A percentile compares a stretch with the other conserved stretches of the same genome.
Conservation (phyloP, 1,140 invertebrate species). For the Plutomurus gul region DNA sequence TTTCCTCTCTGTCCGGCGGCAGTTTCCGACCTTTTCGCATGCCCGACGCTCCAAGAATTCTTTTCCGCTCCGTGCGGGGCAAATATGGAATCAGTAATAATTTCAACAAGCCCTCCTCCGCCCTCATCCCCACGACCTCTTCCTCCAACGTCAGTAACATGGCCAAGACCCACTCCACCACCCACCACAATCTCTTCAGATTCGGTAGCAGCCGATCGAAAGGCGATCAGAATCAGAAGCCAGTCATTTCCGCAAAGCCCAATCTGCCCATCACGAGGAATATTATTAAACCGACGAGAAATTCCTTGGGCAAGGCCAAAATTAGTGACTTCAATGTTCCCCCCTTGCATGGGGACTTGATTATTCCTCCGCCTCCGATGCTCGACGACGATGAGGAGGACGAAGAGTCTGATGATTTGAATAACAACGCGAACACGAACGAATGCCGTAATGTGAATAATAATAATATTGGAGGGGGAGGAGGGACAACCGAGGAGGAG, state of each 20-base stretch:
- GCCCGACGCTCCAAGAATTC: slow-evolving; percentile 51
- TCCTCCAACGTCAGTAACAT: not conserved
- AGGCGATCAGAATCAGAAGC: not conserved
- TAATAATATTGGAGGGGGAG: not conserved
- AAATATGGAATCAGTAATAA: slow-evolving; percentile 19
- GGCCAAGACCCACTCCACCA: not conserved
- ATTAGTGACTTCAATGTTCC: not conserved
- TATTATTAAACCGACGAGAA: slow-evolving; percentile 2
- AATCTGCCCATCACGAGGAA: not conserved
- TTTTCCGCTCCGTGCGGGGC: slow-evolving; percentile 51
- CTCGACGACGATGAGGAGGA: slow-evolving; percentile 41
- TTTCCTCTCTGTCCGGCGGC: slow-evolving; percentile 37
- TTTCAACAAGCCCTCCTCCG: not conserved
- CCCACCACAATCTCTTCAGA: not conserved
- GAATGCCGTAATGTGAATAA: slow-evolving; percentile 24
- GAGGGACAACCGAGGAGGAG: slow-evolving; percentile 17
- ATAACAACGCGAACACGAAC: slow-evolving; percentile 29
- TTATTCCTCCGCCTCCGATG: slow-evolving; percentile 40
- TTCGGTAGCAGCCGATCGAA: not conserved
- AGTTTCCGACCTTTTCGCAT: slow-evolving; percentile 52
- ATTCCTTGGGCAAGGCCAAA: not conserved
- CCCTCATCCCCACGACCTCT: not conserved
- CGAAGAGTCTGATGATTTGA: slow-evolving; percentile 34
- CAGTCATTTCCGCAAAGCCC: not conserved
- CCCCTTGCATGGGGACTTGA: slow-evolving; percentile 20